Evolutionary conservation across 2,113 vertebrate species (phyloP), one percentile per base, ranked within the genome.

Genomic region (Chloropsis hardwickii): DNA sequence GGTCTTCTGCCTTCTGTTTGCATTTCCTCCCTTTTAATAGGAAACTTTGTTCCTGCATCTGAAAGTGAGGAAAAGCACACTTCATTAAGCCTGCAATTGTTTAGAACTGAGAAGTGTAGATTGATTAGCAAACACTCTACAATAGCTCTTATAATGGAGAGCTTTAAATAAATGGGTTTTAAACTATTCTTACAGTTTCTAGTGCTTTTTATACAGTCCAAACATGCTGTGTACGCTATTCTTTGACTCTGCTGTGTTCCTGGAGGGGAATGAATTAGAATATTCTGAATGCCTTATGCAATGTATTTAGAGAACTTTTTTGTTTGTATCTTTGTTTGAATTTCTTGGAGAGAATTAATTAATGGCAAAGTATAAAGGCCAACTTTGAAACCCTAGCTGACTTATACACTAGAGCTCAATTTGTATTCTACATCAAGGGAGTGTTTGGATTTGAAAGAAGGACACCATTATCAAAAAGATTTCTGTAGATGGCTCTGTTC

Each of bases 281-380:
- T 95, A 86, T 87, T 94, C 90, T 97, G 95, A 97, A 97, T 96
- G 97, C 86, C 97, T 97, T 97, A 97, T 97, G 93, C 96, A 97
- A 97, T 86, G 54, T 91, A 86, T 97, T 97, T 96, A 97, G 94
- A 94, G 92, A 94, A 95, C 94, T 95, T 96, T 96, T 76, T 91
- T 97, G 96, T 96, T 97, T 90, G 86, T 84, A 88, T 93, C 97
- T 97, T 97, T 97, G 95, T 97, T 92, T 94, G 79, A 92, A 95
- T 95, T 94, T 96, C 90, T 96, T 93, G 92, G 93, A 97, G 69
- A 4, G 97, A 95, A 96, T 96, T 96, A 96, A 95, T 96, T 96
- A 95, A 96, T 76, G 80, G 88, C 86, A 84, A 97, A 96, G 81
- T 87, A 97, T 92, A 97, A 96, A 97, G 86, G 79, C 92, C 87